Evolutionary conservation across 2,797 vertebrate species (phyloP), one percentile per base, ranked within the genome.

Genomic region (Phrynocephalus guinanensis): DNA sequence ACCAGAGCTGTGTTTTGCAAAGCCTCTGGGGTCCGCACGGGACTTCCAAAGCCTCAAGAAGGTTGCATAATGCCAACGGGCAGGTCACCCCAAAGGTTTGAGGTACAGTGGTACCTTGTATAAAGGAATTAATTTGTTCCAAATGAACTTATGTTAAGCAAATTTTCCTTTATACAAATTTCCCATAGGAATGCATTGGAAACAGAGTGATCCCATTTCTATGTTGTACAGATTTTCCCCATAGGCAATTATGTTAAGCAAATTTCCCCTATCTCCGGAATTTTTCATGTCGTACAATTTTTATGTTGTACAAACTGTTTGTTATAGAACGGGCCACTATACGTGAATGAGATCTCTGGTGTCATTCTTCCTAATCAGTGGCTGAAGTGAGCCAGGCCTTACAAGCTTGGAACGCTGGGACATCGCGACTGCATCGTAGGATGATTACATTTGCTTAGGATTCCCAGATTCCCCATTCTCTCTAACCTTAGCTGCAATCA

Each of bases 1-100:
- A 82, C 66, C 24, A 5, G n/a, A 79, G 2, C 66, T 72, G n/a
- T 6, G 10, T 30, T 50, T 81, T 60, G 15, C 28, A 28, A 26
- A 56, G 5, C 15, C 1, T 33, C 66, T 33, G n/a, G 73, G 22
- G 60, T 1, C 52, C 0, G 11, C 3, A 0, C 4, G 44, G 84
- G 79, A 77, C 1, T 10, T 50, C 72, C 30, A 0, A 24, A 9
- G 0, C 8, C 75, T 1, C 38, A 18, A 0, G 60, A 2, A 11
- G 20, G 13, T 63, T 63, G 60, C 60, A 15, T 13, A 18, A 15
- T 20, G 44, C 68, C 6, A 38, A 20, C 6, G 13, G 52, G 56
- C 30, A 22, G 6, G 66, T 26, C 9, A 44, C 33, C 44, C 1
- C 48, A 50, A 52, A 68, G 30, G 33, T 82, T 76, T 56, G 1